Base-by-base conservation (phyloP, 2,113 vertebrate species). In the Clarias gariepinus region DNA sequence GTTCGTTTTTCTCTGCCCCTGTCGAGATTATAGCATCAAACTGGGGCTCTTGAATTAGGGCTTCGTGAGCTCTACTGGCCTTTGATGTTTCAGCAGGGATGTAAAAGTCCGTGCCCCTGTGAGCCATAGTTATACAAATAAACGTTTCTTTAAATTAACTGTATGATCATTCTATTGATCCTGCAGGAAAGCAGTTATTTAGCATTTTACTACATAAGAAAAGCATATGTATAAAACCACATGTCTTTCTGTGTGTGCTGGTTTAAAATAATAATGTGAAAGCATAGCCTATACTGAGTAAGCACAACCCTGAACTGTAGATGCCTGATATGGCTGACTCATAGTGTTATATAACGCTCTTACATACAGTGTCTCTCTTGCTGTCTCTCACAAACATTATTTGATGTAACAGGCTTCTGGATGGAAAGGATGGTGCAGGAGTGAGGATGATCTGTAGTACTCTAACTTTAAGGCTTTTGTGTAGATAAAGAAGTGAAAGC, bases 331-430 rank as follows among this genome's bases (percentile, higher is more conserved):
- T 68, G 66, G 47, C 57, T 73, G 61, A 71, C 80, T 69, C 83
- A 28, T 52, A 83, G 61, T 64, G 77, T 90, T 88, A 78, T 82
- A 82, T 88, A 90, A 88, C 69, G 80, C 86, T 71, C 64, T 83
- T 66, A 52, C 80, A 71, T 52, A 73, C 63, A 23, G 33, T 79
- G 10, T 88, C 60, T 69, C 69, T 77, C 16, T 68, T 63, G 33
- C 68, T 66, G 13, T 52, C 57, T 77, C 69, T 66, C 80, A 66
- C 83, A 63, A 73, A 64, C 25, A 11, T 19, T 52, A 25, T 76
- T 47, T 47, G 66, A 25, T 71, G 21, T 82, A 60, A 66, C 58
- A 25, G 58, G 52, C 10, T n/a, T 71, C 13, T 57, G 18, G 33
- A 15, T 41, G 58, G 36, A 47, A 85, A 53, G 19, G 73, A 28